Percentiles rank a stretch among this genome's conserved stretches.
Conservation (phyloP, 2,113 vertebrate genomes). For the Callopanchax toddi region DNA sequence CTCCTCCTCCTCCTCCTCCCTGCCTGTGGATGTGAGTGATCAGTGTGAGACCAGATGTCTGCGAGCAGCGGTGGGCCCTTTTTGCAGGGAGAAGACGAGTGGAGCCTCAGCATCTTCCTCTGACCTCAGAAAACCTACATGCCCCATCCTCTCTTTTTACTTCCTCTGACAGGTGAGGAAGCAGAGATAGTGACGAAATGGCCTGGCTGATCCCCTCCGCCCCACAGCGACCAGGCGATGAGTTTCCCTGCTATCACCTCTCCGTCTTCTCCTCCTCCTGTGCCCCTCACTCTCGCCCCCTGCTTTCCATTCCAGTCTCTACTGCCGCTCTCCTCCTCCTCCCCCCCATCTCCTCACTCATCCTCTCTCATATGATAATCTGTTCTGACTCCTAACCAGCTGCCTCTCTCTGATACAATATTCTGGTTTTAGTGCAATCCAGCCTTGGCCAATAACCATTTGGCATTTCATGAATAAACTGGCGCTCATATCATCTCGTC, state of each 20-base stretch:
- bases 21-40: slow-evolving; percentile 70
- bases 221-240: slow-evolving; percentile 67
- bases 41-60: slow-evolving; percentile 76
- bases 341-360: slow-evolving; percentile 65
- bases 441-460: slow-evolving; percentile 78
- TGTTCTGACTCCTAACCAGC: slow-evolving; percentile 83
- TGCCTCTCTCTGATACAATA: slow-evolving; percentile 83
- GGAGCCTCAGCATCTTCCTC: slow-evolving; percentile 62
- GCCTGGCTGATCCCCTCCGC: slow-evolving; percentile 67
- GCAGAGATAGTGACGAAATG: slow-evolving; percentile 65
- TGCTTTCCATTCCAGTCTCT: slow-evolving; percentile 56
- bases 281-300: slow-evolving; percentile 55
- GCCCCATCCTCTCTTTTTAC: neutral
- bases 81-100: slow-evolving; percentile 63
- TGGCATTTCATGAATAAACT: slow-evolving; percentile 78
- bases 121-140: slow-evolving; percentile 69
- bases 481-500: slow-evolving; percentile 59
- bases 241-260: slow-evolving; percentile 61
- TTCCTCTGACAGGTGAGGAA: slow-evolving; percentile 67
- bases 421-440: slow-evolving; percentile 82
- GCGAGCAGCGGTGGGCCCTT: slow-evolving; percentile 61
- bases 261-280: slow-evolving; percentile 37
- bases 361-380: slow-evolving; percentile 81
- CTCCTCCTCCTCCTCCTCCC: slow-evolving; percentile 53
- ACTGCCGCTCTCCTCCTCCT: slow-evolving; percentile 19